A percentile compares a stretch with the other conserved stretches of the same genome.
Evolutionary conservation across 2,113 vertebrate species (phyloP).

Genomic region (Cyanocitta stelleri): DNA sequence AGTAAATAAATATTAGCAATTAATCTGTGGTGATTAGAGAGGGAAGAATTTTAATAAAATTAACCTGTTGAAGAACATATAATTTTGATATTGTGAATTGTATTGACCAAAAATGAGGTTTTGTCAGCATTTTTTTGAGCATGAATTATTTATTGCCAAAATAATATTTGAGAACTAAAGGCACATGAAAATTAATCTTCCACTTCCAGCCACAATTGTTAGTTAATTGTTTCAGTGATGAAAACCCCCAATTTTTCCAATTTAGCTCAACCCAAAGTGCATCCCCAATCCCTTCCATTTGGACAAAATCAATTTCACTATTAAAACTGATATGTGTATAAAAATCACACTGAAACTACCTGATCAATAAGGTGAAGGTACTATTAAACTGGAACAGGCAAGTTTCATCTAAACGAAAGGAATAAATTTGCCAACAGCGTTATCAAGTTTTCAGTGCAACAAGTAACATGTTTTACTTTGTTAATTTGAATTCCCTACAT

Average conservation of each 20-base stretch:
- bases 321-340: background rate
- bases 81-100: background rate
- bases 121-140: background rate
- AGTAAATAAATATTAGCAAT: background rate
- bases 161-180: background rate
- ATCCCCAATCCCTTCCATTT: rapidly evolving
- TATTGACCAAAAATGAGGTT: background rate
- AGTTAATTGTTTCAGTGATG: background rate
- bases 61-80: background rate
- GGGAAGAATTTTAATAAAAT: background rate
- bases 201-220: background rate
- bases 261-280: background rate
- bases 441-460: background rate
- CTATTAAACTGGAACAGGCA: background rate
- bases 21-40: background rate
- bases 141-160: background rate
- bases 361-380: background rate
- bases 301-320: background rate
- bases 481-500: background rate
- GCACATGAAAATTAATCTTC: background rate
- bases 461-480: background rate
- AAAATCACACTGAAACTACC: background rate
- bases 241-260: background rate
- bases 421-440: background rate
- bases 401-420: background rate